Evolutionary conservation across 2,888 invertebrate genomes (phyloP), one percentile per base, ranked within the genome.

Genomic region (Volucella bombylans): DNA sequence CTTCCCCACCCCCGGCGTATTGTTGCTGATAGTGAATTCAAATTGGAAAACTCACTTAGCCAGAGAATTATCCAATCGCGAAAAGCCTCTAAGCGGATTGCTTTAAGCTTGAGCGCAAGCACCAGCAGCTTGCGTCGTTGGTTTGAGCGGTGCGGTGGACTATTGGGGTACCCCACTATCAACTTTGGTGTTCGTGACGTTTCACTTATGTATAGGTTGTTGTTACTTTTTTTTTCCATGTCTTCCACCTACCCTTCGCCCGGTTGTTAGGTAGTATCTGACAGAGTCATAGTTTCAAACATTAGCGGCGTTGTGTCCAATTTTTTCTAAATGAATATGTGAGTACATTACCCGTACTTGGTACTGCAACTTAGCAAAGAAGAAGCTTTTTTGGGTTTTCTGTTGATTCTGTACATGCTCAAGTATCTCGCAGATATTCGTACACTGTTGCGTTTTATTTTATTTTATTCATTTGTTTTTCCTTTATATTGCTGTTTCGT

Each of bases 301-400:
- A 64, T 31, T 31, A 31, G 31, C 62, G n/a, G 52, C 61, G 72
- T 78, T 54, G 69, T 47, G 62, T 41, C 49, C 54, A 74, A 61
- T 80, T 79, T 79, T 39, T 14, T 43, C 18, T 11, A 14, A 11
- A 14, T 54, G 9, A 14, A 39, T 52, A 31, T 6, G 31, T 6
- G 6, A 31, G 11, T 31, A 31, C 47, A 23, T 39, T 12, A 18
- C 45, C n/a, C 45, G 18, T 65, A 74, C 55, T n/a, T 55, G 39
- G 31, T 47, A 55, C 39, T 47, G 18, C 45, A 64, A 47, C 43
- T 15, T 14, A 49, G 55, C 49, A 38, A 43, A 62, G 78, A 43
- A 62, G 78, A 82, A 82, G 78, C 82, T 83, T 80, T 83, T 83
- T 80, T 47, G 65, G 79, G 54, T 80, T 80, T 83, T 80, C 41